A percentile compares a stretch with the other conserved stretches of the same genome.
These are phyloP conservation scores for Pasiphila rectangulata DNA, from an alignment of 2,888 invertebrate genomes.

Conservation along the genomic window DNA sequence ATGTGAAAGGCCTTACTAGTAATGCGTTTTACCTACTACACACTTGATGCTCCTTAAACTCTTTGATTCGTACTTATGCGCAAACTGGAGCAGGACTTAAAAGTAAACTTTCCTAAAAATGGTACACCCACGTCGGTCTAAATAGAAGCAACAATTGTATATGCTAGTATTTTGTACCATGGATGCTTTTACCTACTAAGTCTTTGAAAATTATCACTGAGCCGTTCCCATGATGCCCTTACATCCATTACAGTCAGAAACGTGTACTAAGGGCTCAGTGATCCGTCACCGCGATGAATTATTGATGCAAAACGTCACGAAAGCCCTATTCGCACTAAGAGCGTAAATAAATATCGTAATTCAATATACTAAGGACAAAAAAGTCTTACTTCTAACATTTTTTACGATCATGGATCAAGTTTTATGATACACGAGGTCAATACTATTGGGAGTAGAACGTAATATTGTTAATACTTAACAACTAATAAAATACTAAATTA, in stretches of 20 bases:
- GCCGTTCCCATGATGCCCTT: slow-evolving; percentile 16
- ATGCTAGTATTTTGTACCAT: too few species aligned
- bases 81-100: too few species aligned
- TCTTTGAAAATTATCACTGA: too few species aligned
- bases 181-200: too few species aligned
- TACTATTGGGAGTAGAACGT: slow-evolving; percentile 9
- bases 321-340: slow-evolving; percentile 14
- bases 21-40: too few species aligned
- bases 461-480: background rate
- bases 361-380: slow-evolving; percentile 8
- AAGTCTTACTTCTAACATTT: slow-evolving; percentile 12
- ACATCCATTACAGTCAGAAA: slow-evolving; percentile 35
- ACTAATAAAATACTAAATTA: background rate
- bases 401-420: slow-evolving; percentile 18
- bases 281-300: slow-evolving; percentile 55
- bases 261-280: slow-evolving; percentile 37
- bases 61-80: too few species aligned
- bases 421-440: slow-evolving; percentile 14
- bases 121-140: too few species aligned
- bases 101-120: too few species aligned
- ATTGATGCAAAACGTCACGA: slow-evolving; percentile 47
- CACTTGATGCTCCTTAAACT: too few species aligned
- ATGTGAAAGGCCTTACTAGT: too few species aligned
- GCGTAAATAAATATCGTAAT: slow-evolving; percentile 11
- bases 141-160: too few species aligned